These are phyloP conservation scores for Spondyliosoma cantharus DNA, from an alignment of 2,797 vertebrate species.

Conservation along the genomic window DNA sequence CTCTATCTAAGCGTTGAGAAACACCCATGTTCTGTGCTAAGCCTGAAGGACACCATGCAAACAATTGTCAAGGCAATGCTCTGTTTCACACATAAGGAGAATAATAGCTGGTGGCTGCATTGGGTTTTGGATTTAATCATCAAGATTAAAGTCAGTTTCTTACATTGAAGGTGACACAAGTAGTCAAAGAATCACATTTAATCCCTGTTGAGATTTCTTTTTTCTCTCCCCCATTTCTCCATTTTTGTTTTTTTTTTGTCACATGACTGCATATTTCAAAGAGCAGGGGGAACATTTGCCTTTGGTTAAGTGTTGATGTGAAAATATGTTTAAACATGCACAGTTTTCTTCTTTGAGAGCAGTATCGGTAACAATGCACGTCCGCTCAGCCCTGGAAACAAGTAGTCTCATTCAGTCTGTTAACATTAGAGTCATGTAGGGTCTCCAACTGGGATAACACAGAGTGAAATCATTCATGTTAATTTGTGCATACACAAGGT, in stretches of 20 bases:
- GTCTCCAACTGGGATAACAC: constrained; percentile 75
- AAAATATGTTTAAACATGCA: constrained; percentile 22
- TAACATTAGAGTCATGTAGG: constrained; percentile 72
- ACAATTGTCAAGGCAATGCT: constrained; percentile 20
- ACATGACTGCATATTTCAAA: not conserved
- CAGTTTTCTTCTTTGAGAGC: constrained; percentile 11
- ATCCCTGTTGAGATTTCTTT: not conserved
- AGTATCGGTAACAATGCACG: constrained; percentile 39
- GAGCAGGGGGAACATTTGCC: not conserved
- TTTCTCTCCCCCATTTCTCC: too few species aligned
- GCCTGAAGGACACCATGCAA: constrained; percentile 51
- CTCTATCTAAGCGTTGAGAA: constrained; percentile 59
- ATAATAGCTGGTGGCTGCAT: not conserved
- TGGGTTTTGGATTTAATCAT: constrained; percentile 1
- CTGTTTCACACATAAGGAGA: not conserved
- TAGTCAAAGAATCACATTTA: not conserved
- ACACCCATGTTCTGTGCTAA: constrained; percentile 30
- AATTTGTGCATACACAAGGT: constrained; percentile 77
- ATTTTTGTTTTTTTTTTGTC: constrained; percentile 3
- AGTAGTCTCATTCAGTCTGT: constrained; percentile 62
- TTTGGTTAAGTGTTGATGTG: constrained; percentile 13
- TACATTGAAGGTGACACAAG: not conserved
- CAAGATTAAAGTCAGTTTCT: not conserved
- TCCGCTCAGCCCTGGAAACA: constrained; percentile 47
- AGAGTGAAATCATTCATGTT: constrained; percentile 73